Percentiles rank a stretch among this genome's conserved stretches.
Conservation (phyloP, 2,888 invertebrate species). For the Carpatolechia fugitivella region DNA sequence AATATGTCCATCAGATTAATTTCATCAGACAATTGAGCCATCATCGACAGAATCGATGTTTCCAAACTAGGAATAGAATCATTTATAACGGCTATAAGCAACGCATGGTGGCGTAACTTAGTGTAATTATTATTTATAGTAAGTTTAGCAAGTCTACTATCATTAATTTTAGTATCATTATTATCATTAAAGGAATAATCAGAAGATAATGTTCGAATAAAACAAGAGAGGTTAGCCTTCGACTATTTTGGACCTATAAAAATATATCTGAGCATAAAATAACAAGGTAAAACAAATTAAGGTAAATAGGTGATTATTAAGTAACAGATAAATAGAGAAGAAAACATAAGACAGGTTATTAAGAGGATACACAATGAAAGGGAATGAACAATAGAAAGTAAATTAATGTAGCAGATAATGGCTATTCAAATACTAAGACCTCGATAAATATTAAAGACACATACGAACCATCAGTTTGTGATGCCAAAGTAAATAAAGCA, state of each 20-base stretch:
- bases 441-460: not conserved
- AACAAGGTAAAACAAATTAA: no score
- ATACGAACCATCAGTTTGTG: not conserved
- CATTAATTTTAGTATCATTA: conserved; percentile 8
- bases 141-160: not conserved
- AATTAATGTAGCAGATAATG: no score
- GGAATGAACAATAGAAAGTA: no score
- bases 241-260: not conserved
- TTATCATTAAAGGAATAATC: not conserved
- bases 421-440: no score
- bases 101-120: conserved; percentile 1
- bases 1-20: conserved; percentile 9
- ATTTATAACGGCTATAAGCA: conserved; percentile 12
- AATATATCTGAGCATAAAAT: not conserved
- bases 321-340: no score
- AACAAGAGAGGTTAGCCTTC: not conserved
- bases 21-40: conserved; percentile 15
- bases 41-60: conserved; percentile 5
- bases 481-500: not conserved
- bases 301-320: no score
- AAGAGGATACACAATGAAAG: no score
- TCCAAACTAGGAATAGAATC: conserved; percentile 9
- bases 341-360: no score
- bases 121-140: conserved; percentile 13
- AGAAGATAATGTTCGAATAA: not conserved